A percentile compares a stretch with the other conserved stretches of the same genome.
These are phyloP conservation scores for Schlechtendalia chinensis DNA, from an alignment of 1,140 invertebrate species.

Conservation along the genomic window DNA sequence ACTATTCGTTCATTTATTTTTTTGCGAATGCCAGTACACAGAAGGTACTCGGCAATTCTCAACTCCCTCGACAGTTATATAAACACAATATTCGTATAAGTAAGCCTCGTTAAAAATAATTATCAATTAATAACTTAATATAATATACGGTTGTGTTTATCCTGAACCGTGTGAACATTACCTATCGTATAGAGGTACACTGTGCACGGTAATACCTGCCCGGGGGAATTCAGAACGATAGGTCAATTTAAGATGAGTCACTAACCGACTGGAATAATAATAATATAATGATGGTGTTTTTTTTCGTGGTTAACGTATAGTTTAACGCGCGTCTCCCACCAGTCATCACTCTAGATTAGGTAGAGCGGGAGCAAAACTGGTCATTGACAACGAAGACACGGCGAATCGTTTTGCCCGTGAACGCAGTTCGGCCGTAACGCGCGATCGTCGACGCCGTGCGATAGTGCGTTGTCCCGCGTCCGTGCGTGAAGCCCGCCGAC, in stretches of 20 bases:
- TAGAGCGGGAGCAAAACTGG: slow-evolving; percentile 34
- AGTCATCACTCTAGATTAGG: background rate
- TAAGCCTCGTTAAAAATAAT: too few relatives aligned
- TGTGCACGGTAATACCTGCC: too few relatives aligned
- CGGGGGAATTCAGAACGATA: background rate
- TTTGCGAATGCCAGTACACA: too few relatives aligned
- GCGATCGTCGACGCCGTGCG: background rate
- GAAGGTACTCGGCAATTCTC: too few relatives aligned
- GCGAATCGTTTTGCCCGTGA: background rate
- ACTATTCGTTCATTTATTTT: too few relatives aligned
- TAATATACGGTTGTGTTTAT: too few relatives aligned
- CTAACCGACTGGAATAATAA: slow-evolving; percentile 11
- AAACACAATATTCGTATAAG: too few relatives aligned
- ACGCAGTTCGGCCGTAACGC: background rate
- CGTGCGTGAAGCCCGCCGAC: background rate
- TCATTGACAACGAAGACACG: slow-evolving; percentile 24
- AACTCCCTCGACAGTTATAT: too few relatives aligned
- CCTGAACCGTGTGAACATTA: too few relatives aligned
- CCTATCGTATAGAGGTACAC: too few relatives aligned
- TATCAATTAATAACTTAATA: too few relatives aligned
- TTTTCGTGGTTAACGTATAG: background rate
- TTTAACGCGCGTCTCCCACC: slow-evolving; percentile 27
- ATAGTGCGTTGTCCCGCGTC: background rate
- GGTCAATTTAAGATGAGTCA: slow-evolving; percentile 25
- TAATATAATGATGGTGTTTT: background rate